phyloP scores from a whole-genome alignment of 1,140 invertebrate genomes.

The Propsilocerus akamusi region DNA sequence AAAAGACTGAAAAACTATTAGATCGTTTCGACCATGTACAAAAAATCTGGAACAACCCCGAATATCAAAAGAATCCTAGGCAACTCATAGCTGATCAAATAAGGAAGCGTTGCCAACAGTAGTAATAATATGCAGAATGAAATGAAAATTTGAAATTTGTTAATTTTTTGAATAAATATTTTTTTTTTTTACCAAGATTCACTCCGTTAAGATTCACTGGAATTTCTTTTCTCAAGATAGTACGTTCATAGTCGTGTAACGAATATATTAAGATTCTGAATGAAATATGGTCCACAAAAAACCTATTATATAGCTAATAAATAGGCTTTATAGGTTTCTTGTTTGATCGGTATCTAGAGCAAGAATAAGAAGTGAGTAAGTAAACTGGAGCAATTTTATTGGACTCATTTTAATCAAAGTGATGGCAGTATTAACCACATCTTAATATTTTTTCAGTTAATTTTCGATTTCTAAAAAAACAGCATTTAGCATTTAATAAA shows the following conservation, averaged over 20 bases:
- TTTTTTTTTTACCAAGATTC: not conserved
- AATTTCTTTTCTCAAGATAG: not conserved
- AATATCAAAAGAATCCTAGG: constrained; percentile 17
- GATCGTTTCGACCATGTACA: constrained; percentile 13
- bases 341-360: too few relatives aligned
- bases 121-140: too few relatives aligned
- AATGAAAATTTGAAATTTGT: not conserved
- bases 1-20: constrained; percentile 13
- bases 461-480: not conserved
- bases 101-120: not conserved
- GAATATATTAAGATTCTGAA: not conserved
- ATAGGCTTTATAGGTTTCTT: too few relatives aligned
- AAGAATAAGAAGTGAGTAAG: too few relatives aligned
- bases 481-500: not conserved
- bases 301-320: too few relatives aligned
- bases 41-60: constrained; percentile 17
- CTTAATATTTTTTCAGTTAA: too few relatives aligned
- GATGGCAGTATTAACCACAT: too few relatives aligned
- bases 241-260: not conserved
- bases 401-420: too few relatives aligned
- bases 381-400: too few relatives aligned
- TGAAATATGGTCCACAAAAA: too few relatives aligned
- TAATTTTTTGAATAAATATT: not conserved
- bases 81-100: constrained; percentile 13
- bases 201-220: not conserved